Evolutionary conservation across 2,888 invertebrate genomes (phyloP).

Genomic region (Euphydryas editha): DNA sequence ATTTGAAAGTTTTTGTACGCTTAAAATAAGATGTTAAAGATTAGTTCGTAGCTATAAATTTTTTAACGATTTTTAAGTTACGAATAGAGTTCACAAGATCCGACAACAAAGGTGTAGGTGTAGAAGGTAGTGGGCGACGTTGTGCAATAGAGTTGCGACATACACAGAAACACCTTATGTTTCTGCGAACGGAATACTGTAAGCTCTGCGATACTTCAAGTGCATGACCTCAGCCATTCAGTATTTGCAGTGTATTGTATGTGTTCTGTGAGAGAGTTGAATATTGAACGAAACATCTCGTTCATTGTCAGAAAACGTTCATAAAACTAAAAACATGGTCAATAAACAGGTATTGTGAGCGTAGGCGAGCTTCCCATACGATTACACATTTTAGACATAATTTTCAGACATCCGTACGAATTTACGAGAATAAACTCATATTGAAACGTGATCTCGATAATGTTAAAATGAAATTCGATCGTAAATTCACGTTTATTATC

Average conservation of each 20-base stretch:
- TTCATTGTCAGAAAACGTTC: conserved; percentile 50
- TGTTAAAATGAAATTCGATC: not conserved
- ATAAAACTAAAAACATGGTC: conserved; percentile 54
- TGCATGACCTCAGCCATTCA: conserved; percentile 18
- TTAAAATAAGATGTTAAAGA: not conserved
- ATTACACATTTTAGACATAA: conserved; percentile 54
- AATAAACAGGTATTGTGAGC: conserved; percentile 60
- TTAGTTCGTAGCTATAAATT: not conserved
- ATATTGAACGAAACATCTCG: conserved; percentile 41
- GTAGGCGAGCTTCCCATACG: conserved; percentile 60
- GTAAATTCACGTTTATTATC: not conserved
- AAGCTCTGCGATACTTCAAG: conserved; percentile 39
- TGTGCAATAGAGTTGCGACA: conserved; percentile 65
- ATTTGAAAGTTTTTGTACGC: not conserved
- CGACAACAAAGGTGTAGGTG: conserved; percentile 58
- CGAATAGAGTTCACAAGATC: conserved; percentile 49
- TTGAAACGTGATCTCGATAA: not conserved
- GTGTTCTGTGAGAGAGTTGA: conserved; percentile 45
- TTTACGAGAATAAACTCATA: conserved; percentile 43
- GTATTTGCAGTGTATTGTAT: too few species aligned
- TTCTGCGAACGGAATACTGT: conserved; percentile 55
- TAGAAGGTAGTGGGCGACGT: conserved; percentile 61
- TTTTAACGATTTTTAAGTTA: not conserved
- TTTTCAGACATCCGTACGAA: conserved; percentile 51
- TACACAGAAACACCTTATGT: conserved; percentile 46